Evolutionary conservation across 1,140 invertebrate genomes (phyloP).

Genomic region (Atta colombica): DNA sequence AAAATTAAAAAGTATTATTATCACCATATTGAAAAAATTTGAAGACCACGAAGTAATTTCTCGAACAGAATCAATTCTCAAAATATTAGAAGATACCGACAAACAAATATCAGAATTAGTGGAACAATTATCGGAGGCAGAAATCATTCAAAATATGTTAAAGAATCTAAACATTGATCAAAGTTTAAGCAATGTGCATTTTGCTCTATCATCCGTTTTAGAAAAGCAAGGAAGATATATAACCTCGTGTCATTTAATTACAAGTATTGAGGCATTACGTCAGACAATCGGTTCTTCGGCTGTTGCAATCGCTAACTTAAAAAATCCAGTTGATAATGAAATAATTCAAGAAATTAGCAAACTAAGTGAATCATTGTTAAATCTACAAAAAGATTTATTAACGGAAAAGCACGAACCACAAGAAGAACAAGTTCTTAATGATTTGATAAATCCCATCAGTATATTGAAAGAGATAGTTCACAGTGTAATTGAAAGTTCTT

Average conservation of each 20-base stretch:
- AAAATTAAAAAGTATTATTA: constrained; percentile 75
- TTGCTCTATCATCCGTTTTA: constrained; percentile 76
- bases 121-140: constrained; percentile 47
- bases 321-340: constrained; percentile 68
- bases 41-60: constrained; percentile 65
- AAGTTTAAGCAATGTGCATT: constrained; percentile 77
- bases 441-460: constrained; percentile 72
- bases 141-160: constrained; percentile 57
- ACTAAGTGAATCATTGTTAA: constrained; percentile 78
- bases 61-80: constrained; percentile 69
- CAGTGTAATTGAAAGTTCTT: constrained; percentile 63
- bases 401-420: constrained; percentile 74
- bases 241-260: constrained; percentile 65
- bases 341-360: constrained; percentile 73
- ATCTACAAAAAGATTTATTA: constrained; percentile 78
- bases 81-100: constrained; percentile 77
- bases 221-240: constrained; percentile 68
- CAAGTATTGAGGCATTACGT: constrained; percentile 75
- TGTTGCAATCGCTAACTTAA: constrained; percentile 70
- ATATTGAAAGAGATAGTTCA: constrained; percentile 73
- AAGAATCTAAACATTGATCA: constrained; percentile 72
- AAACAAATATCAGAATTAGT: constrained; percentile 73
- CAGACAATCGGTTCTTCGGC: constrained; percentile 74
- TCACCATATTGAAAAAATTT: constrained; percentile 67
- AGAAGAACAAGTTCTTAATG: constrained; percentile 74